Evolutionary conservation across 2,888 invertebrate species (phyloP), one percentile per base, ranked within the genome.

Genomic region (Mesorhabditis sp.): DNA sequence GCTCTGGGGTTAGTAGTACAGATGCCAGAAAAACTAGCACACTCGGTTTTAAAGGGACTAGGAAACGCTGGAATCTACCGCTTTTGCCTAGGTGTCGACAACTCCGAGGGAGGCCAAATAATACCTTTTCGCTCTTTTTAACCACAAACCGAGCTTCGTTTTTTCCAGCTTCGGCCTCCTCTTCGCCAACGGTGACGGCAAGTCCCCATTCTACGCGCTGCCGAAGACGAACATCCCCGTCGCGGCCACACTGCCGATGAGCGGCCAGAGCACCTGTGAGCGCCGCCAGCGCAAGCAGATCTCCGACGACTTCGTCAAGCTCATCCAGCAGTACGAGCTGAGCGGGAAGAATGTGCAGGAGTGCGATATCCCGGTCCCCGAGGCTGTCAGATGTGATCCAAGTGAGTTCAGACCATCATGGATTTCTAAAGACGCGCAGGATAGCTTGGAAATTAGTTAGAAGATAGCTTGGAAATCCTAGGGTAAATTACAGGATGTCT

Each of bases 301-400:
- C 10, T 75, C 75, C 45, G 84, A 84, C 68, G 84, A 84, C 70
- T 83, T 82, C 73, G 81, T 84, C 67, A 80, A 83, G 67, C 72
- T 81, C 68, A 82, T 83, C 64, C 72, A 82, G n/a, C 79, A 81
- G 44, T 76, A 82, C 66, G 80, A 84, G 67, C 70, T 82, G 65
- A 75, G 76, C 44, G 80, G 77, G 13, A 78, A 79, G 65, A 71
- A 76, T 65, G 79, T 83, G 50, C 65, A 72, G 10, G 74, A 72
- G 28, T 80, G 83, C 67, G 74, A 83, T 67, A 82, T 85, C 58
- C 85, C 85, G 5, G 85, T 85, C 15, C 74, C 80, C 5, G 77
- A 85, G 58, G 85, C 85, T 0, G 43, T 77, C n/a, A 67, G 76
- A 66, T 76, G 72, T 65, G 85, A 85, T 79, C 84, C 83, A 67